Conservation (phyloP, 2,113 vertebrate species). For the Spheniscus mendiculus region DNA sequence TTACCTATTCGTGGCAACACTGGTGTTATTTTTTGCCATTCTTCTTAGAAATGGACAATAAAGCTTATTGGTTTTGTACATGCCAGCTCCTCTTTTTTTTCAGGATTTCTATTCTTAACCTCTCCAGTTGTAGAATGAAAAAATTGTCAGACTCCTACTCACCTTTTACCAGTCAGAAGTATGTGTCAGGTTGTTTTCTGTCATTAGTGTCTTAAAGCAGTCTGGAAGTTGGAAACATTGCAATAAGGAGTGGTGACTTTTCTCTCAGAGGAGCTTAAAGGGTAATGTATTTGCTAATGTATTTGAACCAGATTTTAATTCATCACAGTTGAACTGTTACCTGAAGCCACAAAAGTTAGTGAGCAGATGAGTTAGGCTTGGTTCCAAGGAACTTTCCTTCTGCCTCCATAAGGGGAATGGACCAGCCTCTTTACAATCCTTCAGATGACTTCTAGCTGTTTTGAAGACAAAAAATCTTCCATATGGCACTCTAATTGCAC, state of each 20-base stretch:
- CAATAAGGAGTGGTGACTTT: background rate
- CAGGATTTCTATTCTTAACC: slow-evolving; percentile 19
- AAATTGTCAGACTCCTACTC: background rate
- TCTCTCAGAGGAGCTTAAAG: background rate
- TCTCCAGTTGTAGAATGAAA: background rate
- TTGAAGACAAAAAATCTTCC: background rate
- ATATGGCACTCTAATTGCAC: slow-evolving; percentile 3
- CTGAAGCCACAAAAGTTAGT: background rate
- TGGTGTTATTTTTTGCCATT: background rate
- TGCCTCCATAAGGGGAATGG: background rate
- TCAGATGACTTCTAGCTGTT: background rate
- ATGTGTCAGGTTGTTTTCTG: background rate
- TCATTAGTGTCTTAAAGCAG: background rate
- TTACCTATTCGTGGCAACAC: background rate
- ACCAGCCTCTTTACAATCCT: background rate
- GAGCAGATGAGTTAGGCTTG: background rate
- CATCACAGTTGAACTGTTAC: background rate
- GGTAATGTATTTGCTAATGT: too few species aligned
- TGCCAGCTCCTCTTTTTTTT: background rate
- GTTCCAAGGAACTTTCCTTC: background rate
- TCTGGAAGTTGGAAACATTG: background rate
- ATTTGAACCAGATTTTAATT: background rate
- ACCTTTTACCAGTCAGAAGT: background rate
- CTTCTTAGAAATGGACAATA: background rate
- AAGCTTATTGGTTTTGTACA: background rate